A percentile compares a stretch with the other conserved stretches of the same genome.
phyloP scores from a whole-genome alignment of 2,113 vertebrate species.

The Tamias sibiricus region DNA sequence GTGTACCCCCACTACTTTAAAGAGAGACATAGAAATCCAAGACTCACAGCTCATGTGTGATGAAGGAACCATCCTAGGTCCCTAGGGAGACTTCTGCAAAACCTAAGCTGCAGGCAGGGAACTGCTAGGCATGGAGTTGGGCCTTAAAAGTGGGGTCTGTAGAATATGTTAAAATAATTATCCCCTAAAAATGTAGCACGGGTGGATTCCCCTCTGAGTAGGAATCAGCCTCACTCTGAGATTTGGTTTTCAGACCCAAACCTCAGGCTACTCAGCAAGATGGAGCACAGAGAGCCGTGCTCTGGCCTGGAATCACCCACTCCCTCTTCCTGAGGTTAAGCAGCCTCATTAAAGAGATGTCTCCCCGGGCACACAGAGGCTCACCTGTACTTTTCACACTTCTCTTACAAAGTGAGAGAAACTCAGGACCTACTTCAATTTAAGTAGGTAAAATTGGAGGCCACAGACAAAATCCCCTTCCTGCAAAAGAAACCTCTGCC shows the following conservation, averaged over 20 bases:
- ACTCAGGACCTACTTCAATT: background rate
- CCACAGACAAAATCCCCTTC: background rate
- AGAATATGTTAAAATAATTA: background rate
- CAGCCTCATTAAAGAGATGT: background rate
- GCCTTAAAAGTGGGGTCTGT: background rate
- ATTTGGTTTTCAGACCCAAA: background rate
- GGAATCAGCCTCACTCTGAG: background rate
- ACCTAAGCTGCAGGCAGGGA: background rate
- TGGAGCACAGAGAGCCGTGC: background rate
- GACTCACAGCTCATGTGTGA: too few relatives aligned
- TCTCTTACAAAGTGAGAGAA: background rate
- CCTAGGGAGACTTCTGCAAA: background rate
- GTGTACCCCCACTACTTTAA: background rate
- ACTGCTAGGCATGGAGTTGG: fast-evolving
- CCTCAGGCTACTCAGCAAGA: background rate
- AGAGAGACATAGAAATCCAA: background rate
- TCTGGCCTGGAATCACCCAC: background rate
- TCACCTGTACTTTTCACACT: background rate
- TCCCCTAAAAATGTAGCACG: background rate
- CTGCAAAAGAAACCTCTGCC: background rate
- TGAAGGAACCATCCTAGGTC: background rate
- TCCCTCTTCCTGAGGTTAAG: background rate
- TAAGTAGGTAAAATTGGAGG: background rate
- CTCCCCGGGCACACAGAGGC: background rate
- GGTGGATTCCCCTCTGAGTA: background rate